Conservation (phyloP, 2,888 invertebrate genomes). For the Polia nebulosa region DNA sequence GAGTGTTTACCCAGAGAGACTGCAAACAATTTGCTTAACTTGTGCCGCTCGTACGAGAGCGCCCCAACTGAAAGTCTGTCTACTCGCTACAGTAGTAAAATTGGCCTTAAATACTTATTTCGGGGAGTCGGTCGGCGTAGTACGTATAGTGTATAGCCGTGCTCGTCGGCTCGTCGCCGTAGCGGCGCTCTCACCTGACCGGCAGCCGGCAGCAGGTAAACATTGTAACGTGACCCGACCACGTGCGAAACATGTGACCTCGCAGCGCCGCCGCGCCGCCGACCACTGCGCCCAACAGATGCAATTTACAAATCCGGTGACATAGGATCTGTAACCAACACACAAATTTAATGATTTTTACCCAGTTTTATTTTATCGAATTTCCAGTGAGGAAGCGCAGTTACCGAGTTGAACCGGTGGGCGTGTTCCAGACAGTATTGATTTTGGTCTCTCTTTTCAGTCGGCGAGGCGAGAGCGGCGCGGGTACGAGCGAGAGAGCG, state of each 20-base stretch:
- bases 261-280: conserved; percentile 29
- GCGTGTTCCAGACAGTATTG: conserved; percentile 90
- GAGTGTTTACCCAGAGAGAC: conserved; percentile 70
- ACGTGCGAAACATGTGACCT: conserved; percentile 87
- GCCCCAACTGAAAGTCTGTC: conserved; percentile 57
- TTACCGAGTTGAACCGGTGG: conserved; percentile 88
- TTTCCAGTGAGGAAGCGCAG: conserved; percentile 90
- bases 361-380: conserved; percentile 89
- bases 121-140: conserved; percentile 66
- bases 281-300: conserved; percentile 41
- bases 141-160: conserved; percentile 69
- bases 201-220: conserved; percentile 88
- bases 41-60: conserved; percentile 49
- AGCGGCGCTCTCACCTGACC: conserved; percentile 84
- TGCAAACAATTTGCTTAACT: conserved; percentile 73
- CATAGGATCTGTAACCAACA: conserved; percentile 74
- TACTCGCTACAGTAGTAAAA: conserved; percentile 60
- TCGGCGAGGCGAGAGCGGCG: conserved; percentile 70
- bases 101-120: conserved; percentile 63
- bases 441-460: conserved; percentile 86
- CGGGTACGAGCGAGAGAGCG: conserved; percentile 79
- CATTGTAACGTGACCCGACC: conserved; percentile 89
- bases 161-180: conserved; percentile 63
- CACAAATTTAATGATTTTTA: conserved; percentile 88
- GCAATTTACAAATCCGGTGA: conserved; percentile 51